Conservation (phyloP, 2,888 invertebrate species). For the Sipha maydis region DNA sequence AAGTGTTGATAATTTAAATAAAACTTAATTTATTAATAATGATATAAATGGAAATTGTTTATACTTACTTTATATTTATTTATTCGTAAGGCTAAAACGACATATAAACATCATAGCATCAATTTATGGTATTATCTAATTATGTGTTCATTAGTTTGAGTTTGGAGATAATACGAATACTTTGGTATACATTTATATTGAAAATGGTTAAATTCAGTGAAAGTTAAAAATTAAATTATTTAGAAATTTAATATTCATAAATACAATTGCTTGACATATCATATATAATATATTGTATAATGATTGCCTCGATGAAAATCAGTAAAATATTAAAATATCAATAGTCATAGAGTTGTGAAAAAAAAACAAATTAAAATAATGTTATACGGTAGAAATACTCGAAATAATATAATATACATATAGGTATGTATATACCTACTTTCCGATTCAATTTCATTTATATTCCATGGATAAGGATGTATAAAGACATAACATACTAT, state of each 20-base stretch:
- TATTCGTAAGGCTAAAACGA: too few species aligned
- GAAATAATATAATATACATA: not conserved
- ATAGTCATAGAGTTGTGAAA: not conserved
- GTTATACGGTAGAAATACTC: not conserved
- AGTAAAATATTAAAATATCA: not conserved
- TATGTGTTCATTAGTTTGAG: too few species aligned
- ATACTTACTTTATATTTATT: too few species aligned
- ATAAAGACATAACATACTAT: not conserved
- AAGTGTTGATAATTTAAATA: too few species aligned
- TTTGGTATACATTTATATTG: too few species aligned
- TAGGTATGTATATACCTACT: too few species aligned
- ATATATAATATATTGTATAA: not conserved
- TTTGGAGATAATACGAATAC: too few species aligned
- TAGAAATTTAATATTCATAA: not conserved
- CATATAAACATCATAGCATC: too few species aligned
- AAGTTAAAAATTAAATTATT: not conserved
- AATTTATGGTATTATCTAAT: too few species aligned
- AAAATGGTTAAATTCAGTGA: too few species aligned
- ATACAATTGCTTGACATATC: not conserved
- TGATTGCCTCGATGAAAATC: not conserved
- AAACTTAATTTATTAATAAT: too few species aligned
- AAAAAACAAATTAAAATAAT: constrained; percentile 3
- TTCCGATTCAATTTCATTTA: not conserved
- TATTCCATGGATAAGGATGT: not conserved
- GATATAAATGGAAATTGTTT: too few species aligned